Evolutionary conservation across 2,888 invertebrate genomes (phyloP).

Genomic region (Cosmorhoe ocellata): DNA sequence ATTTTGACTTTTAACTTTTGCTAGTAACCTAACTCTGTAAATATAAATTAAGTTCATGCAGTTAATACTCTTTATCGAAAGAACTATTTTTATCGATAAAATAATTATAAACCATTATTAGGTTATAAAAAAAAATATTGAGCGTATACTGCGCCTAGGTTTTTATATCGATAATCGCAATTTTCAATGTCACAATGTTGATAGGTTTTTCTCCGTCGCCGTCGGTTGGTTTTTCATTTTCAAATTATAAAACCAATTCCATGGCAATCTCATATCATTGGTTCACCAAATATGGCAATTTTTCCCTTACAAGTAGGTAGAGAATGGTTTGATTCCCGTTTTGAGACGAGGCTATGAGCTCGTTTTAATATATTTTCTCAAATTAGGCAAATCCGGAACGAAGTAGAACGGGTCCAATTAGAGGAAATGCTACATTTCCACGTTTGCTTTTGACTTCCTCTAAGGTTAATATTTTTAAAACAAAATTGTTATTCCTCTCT

Average conservation of each 20-base stretch:
- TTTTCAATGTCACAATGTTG: too few relatives aligned
- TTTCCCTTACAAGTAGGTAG: not conserved
- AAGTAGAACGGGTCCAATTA: conserved; percentile 15
- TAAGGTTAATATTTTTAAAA: conserved; percentile 5
- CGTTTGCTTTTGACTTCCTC: conserved; percentile 1
- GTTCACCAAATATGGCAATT: not conserved
- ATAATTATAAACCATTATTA: too few relatives aligned
- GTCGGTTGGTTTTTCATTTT: too few relatives aligned
- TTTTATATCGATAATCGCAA: too few relatives aligned
- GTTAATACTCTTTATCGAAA: too few relatives aligned
- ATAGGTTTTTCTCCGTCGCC: too few relatives aligned
- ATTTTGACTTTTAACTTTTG: too few relatives aligned
- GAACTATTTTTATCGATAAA: too few relatives aligned
- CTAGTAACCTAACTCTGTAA: too few relatives aligned
- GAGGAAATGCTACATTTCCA: conserved; percentile 15
- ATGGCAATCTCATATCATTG: not conserved
- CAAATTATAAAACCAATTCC: not conserved
- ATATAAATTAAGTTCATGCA: too few relatives aligned
- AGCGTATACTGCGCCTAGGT: too few relatives aligned
- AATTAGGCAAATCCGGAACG: conserved; percentile 20
- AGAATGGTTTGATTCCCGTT: not conserved
- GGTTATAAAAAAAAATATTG: too few relatives aligned
- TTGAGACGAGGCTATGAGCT: conserved; percentile 4
- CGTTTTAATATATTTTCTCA: conserved; percentile 10
- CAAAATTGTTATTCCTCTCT: conserved; percentile 1